Base-by-base conservation (phyloP, 2,888 invertebrate genomes). In the Dolomedes plantarius region DNA sequence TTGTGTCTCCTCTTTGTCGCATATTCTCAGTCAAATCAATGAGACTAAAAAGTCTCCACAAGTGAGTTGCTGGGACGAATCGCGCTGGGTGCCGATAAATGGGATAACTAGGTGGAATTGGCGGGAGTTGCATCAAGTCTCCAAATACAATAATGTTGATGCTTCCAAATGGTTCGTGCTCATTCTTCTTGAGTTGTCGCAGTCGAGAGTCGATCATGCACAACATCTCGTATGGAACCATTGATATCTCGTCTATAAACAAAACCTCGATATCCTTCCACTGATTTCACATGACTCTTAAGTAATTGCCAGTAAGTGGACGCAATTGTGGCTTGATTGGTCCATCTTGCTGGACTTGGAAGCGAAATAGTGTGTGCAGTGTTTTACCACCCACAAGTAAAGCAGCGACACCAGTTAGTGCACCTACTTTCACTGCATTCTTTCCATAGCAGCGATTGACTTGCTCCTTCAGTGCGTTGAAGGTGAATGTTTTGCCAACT, bases 1-100 rank as follows among this genome's bases (percentile, higher is more conserved):
- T 69, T 27, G 6, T 69, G 23, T 79, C 64, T 5, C 64, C 71
- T 71, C 64, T 62, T 31, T 69, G 77, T 62, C 69, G 16, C 46
- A 67, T 76, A 50, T 76, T 76, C 31, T 68, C 50, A 32, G 31
- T 29, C n/a, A 68, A 56, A 64, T 76, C 67, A 50, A 76, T 68
- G 9, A 46, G n/a, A 2, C 13, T 46, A 46, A 46, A 46, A 2
- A 46, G 46, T 46, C 16, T 46, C 16, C 16, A 46, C 2, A 9
- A n/a, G n/a, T 46, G 16, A 2, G 16, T 46, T 11, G 6, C 46
- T 46, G 46, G 16, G 2, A n/a, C 9, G 9, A 16, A 2, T 5
- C 36, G 9, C 6, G 36, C 36, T 9, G 9, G 16, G 46, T 7
- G 16, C 16, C 46, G n/a, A 9, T 27, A 5, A 5, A 27, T n/a